Evolutionary conservation across 37 sponge, comb jelly and placozoan genomes (phyloP), one percentile per base, ranked within the genome.

Genomic region (Oopsacas minuta): DNA sequence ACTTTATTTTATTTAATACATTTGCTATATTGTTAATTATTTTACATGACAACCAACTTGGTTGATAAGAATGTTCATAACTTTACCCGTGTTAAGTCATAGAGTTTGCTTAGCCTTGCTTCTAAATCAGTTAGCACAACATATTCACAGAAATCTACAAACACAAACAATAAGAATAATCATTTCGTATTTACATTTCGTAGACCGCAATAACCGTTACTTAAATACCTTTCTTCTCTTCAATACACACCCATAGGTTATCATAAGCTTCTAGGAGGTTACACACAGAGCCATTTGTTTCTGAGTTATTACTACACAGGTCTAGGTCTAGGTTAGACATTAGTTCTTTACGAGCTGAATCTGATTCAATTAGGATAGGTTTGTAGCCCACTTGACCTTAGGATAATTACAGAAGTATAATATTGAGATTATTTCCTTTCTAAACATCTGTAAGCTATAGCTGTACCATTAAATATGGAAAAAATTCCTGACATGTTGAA

Each of bases 221-320:
- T n/a, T n/a, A n/a, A n/a, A n/a, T n/a, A 61, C 75, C 75, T 61
- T 61, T 61, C 30, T 61, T 61, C 17, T 61, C 28, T n/a, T 61
- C 75, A 61, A 61, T 61, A 12, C 75, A 61, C 32, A n/a, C 20
- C 75, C 75, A 61, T 5, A 61, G 75, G 22, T 61, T 61, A 12
- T 61, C 75, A n/a, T 20, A 61, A 5, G 75, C 75, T n/a, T 61
- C 75, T 34, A 61, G 7, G 3, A 61, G 30, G 75, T 61, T 10
- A 12, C 75, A 61, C 28, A 61, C 75, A 3, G 75, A 61, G 75
- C 30, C 75, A 7, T 32, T 25, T 3, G 75, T 32, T 5, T 12
- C 75, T 10, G 28, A 25, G 75, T 61, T 34, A n/a, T 61, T 10
- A 12, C 30, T 25, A 3, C 28, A 25, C 75, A 5, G 22, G 75